These are phyloP conservation scores for Pterostichus madidus DNA, from an alignment of 2,888 invertebrate genomes.

Conservation along the genomic window DNA sequence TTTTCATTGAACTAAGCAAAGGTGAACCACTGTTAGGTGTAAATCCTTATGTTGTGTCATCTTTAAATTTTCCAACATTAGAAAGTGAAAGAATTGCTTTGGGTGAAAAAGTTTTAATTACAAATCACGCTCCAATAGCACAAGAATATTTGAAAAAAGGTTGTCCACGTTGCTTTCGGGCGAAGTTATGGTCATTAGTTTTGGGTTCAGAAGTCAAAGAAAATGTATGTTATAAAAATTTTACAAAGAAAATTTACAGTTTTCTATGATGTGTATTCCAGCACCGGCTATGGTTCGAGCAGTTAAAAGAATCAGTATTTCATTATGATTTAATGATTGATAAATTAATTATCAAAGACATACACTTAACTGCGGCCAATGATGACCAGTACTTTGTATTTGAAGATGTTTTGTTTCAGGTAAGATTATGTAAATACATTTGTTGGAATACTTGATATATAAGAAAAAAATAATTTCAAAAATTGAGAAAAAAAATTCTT, in stretches of 20 bases:
- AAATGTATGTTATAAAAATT: conserved; percentile 78
- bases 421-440: conserved; percentile 72
- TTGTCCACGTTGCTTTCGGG: conserved; percentile 88
- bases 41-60: conserved; percentile 81
- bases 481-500: too few species aligned
- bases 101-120: conserved; percentile 88
- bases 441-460: too few species aligned
- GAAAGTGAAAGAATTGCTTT: conserved; percentile 85
- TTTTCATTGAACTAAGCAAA: conserved; percentile 86
- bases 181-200: conserved; percentile 91
- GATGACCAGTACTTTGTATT: conserved; percentile 99
- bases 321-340: conserved; percentile 96
- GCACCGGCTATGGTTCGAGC: conserved; percentile 88
- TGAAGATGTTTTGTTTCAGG: conserved; percentile 96
- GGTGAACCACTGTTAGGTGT: conserved; percentile 89
- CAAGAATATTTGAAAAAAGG: conserved; percentile 95
- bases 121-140: conserved; percentile 91
- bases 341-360: conserved; percentile 96
- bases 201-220: conserved; percentile 88
- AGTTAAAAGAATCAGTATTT: conserved; percentile 89
- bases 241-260: conserved; percentile 35
- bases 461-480: too few species aligned
- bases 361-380: conserved; percentile 96
- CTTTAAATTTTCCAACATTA: conserved; percentile 80
- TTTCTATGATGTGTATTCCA: conserved; percentile 74